Conservation (phyloP, 2,113 vertebrate species). For the Coracopsis vasa region DNA sequence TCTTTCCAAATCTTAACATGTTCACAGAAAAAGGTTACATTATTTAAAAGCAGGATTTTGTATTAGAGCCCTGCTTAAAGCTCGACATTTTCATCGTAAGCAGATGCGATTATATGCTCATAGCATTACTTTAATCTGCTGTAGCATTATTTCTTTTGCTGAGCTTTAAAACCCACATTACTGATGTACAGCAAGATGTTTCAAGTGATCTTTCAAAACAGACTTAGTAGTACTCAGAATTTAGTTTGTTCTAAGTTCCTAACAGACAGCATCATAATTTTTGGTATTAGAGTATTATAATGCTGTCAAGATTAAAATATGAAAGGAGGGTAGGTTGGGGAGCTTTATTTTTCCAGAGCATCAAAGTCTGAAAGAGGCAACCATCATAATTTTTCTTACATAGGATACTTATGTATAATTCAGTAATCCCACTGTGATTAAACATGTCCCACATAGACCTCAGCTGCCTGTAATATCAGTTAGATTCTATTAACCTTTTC, state of each 20-base stretch:
- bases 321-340: background rate
- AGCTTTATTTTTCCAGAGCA: background rate
- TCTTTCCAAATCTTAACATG: background rate
- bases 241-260: background rate
- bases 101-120: background rate
- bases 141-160: background rate
- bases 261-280: background rate
- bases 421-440: background rate
- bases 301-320: background rate
- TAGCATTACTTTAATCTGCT: background rate
- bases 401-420: background rate
- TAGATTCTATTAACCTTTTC: slow-evolving; percentile 39
- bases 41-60: background rate
- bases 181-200: background rate
- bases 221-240: background rate
- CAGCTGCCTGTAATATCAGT: background rate
- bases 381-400: background rate
- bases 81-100: background rate
- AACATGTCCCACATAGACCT: background rate
- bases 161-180: background rate
- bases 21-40: background rate
- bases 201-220: background rate
- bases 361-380: background rate
- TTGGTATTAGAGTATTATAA: background rate
- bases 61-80: background rate